phyloP scores from a whole-genome alignment of 2,797 vertebrate species.

The Momotus momota region DNA sequence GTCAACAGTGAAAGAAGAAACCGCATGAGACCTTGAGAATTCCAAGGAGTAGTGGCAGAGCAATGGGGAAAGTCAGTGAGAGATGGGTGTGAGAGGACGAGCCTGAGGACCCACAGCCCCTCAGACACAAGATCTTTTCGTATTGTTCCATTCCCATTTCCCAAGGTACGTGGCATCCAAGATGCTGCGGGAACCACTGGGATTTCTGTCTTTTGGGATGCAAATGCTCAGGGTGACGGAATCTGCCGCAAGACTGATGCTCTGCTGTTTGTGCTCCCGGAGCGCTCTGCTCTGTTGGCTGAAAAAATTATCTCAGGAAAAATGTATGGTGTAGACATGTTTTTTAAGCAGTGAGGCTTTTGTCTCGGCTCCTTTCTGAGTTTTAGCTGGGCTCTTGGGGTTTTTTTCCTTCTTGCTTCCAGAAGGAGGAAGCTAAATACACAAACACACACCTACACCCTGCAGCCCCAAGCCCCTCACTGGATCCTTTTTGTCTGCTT shows the following conservation, averaged over 20 bases:
- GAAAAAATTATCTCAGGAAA: not conserved
- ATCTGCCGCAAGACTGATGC: slow-evolving; percentile 18
- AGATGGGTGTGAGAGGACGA: not conserved
- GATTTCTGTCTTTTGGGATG: slow-evolving; percentile 3
- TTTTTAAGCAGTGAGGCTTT: slow-evolving; percentile 17
- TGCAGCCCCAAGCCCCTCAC: not conserved
- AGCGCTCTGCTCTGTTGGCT: not conserved
- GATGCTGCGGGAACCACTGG: not conserved
- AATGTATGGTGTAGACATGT: not conserved
- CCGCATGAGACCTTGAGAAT: not conserved
- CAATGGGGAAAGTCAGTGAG: not conserved
- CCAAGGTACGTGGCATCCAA: not conserved
- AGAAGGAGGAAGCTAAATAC: not conserved
- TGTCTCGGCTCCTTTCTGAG: not conserved
- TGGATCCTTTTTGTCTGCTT: not conserved
- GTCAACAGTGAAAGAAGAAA: not conserved
- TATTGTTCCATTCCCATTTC: not conserved
- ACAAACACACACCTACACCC: not conserved
- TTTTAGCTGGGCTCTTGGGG: not conserved
- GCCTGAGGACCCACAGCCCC: not conserved
- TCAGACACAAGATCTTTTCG: not conserved
- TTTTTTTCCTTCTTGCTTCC: not conserved
- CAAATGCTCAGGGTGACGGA: not conserved
- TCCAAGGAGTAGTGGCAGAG: not conserved
- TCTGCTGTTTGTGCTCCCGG: not conserved